Base-by-base conservation (phyloP, 2,888 invertebrate genomes). In the Charanyca ferruginea region DNA sequence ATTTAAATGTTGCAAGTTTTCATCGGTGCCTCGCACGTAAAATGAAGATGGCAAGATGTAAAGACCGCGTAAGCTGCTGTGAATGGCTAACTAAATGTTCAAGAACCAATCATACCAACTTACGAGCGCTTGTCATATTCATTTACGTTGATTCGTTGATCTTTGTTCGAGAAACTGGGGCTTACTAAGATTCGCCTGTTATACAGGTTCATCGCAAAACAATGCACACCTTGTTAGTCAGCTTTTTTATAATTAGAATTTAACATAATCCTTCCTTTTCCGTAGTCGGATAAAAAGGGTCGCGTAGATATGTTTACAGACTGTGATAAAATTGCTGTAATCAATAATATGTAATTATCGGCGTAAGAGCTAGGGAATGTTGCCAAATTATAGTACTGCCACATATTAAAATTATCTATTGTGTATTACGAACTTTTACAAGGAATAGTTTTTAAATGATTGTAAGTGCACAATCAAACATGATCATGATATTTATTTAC, bases 301-400 rank as follows among this genome's bases (percentile, higher is more conserved):
- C 66, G 67, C 79, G 79, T 82, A 38, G 38, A 5, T 38, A 73
- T 81, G 77, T 84, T 83, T 86, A 86, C 87, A 83, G 86, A 86
- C 91, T 90, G 91, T 91, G 91, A 91, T 91, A 90, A 80, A 83
- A 85, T 83, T 78, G 79, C 83, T 85, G 83, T 89, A 87, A 88
- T 88, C 87, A 86, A 72, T 89, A 88, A 60, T 80, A 71, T 71
- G 74, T 85, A 80, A 80, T 69, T 68, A 64, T 45, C 28, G 69
- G 68, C 53, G 54, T 74, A 66, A 75, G 23, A 51, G 61, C 48
- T 61, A 61, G 57, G 53, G 48, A 65, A 59, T 35, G 64, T 55
- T 63, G 66, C 82, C 82, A 80, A 83, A 80, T 81, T 60, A 53
- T 55, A 55, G 25, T 59, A 66, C 35, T 77, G 57, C 18, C 57